phyloP scores from a whole-genome alignment of 2,797 vertebrate species.

The Rallus crepitans region DNA sequence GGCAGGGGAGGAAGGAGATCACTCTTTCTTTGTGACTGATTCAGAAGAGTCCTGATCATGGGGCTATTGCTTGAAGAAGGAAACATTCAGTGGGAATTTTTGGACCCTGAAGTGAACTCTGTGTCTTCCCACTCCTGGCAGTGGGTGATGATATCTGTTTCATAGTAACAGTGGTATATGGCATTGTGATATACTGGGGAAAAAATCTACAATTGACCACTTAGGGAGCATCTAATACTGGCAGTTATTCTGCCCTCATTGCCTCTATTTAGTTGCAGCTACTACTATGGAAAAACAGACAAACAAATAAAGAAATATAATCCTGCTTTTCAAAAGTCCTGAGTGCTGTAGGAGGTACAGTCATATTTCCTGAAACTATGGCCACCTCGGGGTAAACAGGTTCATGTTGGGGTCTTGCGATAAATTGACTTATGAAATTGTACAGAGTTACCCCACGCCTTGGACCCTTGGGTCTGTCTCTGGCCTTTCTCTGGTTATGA shows the following conservation, averaged over 20 bases:
- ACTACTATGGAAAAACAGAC: background rate
- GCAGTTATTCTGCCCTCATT: background rate
- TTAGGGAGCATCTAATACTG: background rate
- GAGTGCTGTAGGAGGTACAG: background rate
- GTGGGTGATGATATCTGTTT: background rate
- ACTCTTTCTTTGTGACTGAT: background rate
- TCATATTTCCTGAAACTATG: background rate
- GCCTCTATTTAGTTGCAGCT: background rate
- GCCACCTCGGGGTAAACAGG: background rate
- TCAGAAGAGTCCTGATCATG: background rate
- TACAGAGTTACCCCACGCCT: background rate
- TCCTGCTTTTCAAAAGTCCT: background rate
- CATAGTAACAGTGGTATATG: background rate
- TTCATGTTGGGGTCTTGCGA: background rate
- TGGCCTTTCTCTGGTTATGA: background rate
- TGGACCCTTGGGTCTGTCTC: background rate
- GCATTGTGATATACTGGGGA: background rate
- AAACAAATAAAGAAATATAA: no score
- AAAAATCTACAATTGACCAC: background rate
- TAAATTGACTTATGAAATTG: background rate
- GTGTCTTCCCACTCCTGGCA: background rate
- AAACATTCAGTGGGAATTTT: background rate
- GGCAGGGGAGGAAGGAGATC: background rate
- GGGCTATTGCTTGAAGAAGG: background rate
- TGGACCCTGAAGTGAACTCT: background rate